Evolutionary conservation across 2,888 invertebrate species (phyloP).

Genomic region (Caenorhabditis zanzibari): DNA sequence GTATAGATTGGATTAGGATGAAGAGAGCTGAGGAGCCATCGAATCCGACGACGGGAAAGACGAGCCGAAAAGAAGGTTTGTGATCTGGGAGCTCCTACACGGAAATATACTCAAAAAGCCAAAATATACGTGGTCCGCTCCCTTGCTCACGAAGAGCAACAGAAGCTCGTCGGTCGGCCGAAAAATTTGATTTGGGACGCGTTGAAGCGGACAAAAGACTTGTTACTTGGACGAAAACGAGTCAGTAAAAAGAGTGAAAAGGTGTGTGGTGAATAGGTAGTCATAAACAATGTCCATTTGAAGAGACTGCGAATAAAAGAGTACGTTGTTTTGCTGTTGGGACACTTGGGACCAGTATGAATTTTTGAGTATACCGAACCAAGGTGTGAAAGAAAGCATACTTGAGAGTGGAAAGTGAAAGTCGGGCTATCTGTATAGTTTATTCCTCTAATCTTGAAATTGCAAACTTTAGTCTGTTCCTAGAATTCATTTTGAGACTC

Average conservation of each 20-base stretch:
- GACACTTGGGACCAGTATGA: background rate
- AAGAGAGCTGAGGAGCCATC: constrained; percentile 25
- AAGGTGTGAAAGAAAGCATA: background rate
- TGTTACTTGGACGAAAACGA: constrained; percentile 18
- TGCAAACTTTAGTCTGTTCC: no score
- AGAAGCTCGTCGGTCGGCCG: constrained; percentile 23
- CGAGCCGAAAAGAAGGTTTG: constrained; percentile 10
- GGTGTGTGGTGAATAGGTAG: constrained; percentile 14
- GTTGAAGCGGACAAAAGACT: constrained; percentile 62
- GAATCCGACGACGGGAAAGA: constrained; percentile 8
- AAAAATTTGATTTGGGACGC: constrained; percentile 57
- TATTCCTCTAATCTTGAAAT: no score
- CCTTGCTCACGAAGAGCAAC: background rate
- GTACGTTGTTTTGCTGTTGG: constrained; percentile 2
- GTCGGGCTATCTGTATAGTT: no score
- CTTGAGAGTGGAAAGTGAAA: no score
- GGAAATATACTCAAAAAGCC: constrained; percentile 21
- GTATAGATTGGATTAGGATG: constrained; percentile 57
- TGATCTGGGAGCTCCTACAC: constrained; percentile 5
- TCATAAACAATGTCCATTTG: constrained; percentile 39
- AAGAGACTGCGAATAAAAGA: constrained; percentile 6
- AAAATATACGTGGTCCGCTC: constrained; percentile 34
- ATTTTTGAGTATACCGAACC: background rate
- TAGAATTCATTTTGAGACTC: no score
- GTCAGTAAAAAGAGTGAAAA: constrained; percentile 4